Conservation (phyloP, 2,888 invertebrate species). For the Oscheius sp. region DNA sequence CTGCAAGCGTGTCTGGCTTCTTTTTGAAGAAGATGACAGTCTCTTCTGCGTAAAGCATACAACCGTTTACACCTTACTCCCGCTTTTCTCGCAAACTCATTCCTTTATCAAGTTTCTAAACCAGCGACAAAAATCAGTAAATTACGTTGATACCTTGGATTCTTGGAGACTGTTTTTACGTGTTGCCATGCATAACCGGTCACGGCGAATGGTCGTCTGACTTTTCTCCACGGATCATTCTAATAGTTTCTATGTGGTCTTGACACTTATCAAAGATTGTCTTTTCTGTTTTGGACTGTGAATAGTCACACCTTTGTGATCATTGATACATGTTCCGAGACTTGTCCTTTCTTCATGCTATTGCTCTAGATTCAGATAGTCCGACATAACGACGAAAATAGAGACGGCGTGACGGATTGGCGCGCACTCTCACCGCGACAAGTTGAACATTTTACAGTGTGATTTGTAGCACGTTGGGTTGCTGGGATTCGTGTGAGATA, state of each 20-base stretch:
- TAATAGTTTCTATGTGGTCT: background rate
- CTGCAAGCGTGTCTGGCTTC: no score
- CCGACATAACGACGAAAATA: slow-evolving; percentile 18
- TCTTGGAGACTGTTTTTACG: slow-evolving; percentile 6
- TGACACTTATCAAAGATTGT: background rate
- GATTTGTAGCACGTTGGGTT: slow-evolving; percentile 19
- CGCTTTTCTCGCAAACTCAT: no score
- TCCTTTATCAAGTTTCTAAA: no score
- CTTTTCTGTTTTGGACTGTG: background rate
- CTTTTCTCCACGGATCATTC: background rate
- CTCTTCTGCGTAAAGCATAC: no score
- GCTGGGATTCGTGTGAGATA: slow-evolving; percentile 1
- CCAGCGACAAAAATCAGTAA: no score
- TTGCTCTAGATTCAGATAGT: no score
- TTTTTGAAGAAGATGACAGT: no score
- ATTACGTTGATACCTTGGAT: background rate
- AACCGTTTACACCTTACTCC: no score
- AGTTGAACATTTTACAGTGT: slow-evolving; percentile 29
- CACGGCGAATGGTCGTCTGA: slow-evolving; percentile 12
- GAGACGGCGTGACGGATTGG: slow-evolving; percentile 21
- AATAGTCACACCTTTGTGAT: background rate
- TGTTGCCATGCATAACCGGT: slow-evolving; percentile 17
- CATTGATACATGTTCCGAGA: background rate
- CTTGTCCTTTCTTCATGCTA: background rate
- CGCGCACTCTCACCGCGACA: slow-evolving; percentile 14